Base-by-base conservation (phyloP, 2,797 vertebrate species). In the Gobionotothen gibberifrons region DNA sequence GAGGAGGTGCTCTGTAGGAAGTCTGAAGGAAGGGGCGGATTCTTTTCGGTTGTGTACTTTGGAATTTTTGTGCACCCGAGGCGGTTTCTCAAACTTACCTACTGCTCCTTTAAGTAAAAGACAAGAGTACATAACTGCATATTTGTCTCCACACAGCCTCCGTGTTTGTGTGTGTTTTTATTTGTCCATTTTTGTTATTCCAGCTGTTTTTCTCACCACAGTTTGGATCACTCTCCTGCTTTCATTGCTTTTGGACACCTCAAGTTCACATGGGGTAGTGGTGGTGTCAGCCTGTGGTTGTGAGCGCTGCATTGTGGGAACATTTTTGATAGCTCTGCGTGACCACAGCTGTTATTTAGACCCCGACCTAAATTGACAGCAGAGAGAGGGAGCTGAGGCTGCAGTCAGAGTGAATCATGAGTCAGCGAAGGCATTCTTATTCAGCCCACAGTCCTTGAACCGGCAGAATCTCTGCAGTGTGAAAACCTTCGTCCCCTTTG, bases 261-360 rank as follows among this genome's bases (percentile, higher is more conserved):
- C 32, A 60, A 81, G 87, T 87, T 86, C 83, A 82, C 72, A 74
- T 26, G 62, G 76, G 86, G 26, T 26, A 26, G 79, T 73, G 84
- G 84, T 26, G 71, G 79, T 74, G 85, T 85, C 83, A 83, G 76
- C 70, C 73, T 83, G 87, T 6, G 76, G 89, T 86, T 74, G 74
- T 83, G 67, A 77, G 76, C 53, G 21, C 55, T 74, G 88, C 85
- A 86, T 87, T 88, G 83, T 88, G 88, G 85, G 85, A 87, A 79
- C 54, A 43, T 44, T 75, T 75, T 74, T 68, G 61, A 83, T 74
- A 65, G 76, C 73, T 55, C 70, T 51, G 69, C 42, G 49, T 65
- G 76, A 81, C 89, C 87, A 73, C 87, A 85, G 85, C 85, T 85
- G 81, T 82, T 84, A 74, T 79, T 87, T 76, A 65, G 78, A 60